Conservation (phyloP, 2,797 vertebrate genomes). For the Rhinella marina region DNA sequence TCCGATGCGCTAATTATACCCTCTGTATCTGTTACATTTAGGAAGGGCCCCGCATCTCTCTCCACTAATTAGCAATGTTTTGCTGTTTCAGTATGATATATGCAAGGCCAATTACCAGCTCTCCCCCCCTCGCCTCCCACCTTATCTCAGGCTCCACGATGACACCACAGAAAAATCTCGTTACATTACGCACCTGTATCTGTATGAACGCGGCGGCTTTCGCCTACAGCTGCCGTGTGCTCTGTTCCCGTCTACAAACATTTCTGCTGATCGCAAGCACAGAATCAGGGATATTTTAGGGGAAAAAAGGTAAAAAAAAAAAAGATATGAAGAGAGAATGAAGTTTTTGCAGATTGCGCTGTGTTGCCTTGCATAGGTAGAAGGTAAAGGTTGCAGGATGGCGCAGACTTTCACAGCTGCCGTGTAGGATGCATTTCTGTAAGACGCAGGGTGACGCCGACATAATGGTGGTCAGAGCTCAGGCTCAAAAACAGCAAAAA, state of each 20-base stretch:
- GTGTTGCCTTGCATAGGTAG: neutral
- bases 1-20: slow-evolving; percentile 60
- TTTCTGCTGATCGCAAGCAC: slow-evolving; percentile 49
- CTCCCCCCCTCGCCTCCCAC: slow-evolving; percentile 16
- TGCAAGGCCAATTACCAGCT: slow-evolving; percentile 53
- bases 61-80: slow-evolving; percentile 59
- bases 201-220: neutral
- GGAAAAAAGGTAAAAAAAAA: neutral
- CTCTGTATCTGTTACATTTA: slow-evolving; percentile 56
- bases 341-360: neutral
- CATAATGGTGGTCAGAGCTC: no score
- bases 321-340: neutral
- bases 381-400: neutral
- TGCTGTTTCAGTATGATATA: slow-evolving; percentile 53
- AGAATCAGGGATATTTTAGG: neutral
- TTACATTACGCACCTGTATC: slow-evolving; percentile 53
- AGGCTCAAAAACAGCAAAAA: neutral
- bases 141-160: slow-evolving; percentile 21
- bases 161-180: slow-evolving; percentile 48
- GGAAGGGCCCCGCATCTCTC: slow-evolving; percentile 47
- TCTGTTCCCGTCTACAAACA: slow-evolving; percentile 11
- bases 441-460: neutral
- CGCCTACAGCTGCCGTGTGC: slow-evolving; percentile 41
- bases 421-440: neutral
- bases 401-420: neutral